A percentile compares a stretch with the other conserved stretches of the same genome.
phyloP scores from a whole-genome alignment of 2,113 vertebrate genomes.

The Varanus salvator region DNA sequence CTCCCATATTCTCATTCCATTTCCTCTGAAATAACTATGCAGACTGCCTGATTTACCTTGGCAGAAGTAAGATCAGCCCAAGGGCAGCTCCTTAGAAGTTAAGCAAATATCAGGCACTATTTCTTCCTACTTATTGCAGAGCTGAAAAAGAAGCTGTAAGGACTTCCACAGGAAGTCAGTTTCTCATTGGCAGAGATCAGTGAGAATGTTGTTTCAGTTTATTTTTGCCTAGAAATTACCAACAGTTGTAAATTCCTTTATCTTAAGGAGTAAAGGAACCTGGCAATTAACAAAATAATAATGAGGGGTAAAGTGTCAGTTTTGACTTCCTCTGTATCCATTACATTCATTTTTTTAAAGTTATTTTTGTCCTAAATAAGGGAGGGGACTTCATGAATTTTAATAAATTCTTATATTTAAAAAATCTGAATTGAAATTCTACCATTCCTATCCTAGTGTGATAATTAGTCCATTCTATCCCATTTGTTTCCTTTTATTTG shows the following conservation, averaged over 20 bases:
- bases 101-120: slow-evolving; percentile 11
- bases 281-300: too few relatives aligned
- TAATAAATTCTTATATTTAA: too few relatives aligned
- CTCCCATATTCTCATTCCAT: not conserved
- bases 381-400: too few relatives aligned
- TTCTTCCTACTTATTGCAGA: not conserved
- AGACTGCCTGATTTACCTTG: slow-evolving; percentile 1
- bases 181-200: not conserved
- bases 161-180: not conserved
- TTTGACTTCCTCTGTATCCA: too few relatives aligned
- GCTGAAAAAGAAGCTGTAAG: not conserved
- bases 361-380: too few relatives aligned
- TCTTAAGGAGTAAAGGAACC: too few relatives aligned
- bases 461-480: not conserved
- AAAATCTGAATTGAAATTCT: too few relatives aligned
- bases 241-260: too few relatives aligned
- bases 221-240: too few relatives aligned
- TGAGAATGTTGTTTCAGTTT: too few relatives aligned
- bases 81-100: not conserved
- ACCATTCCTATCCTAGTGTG: not conserved
- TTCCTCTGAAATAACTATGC: not conserved
- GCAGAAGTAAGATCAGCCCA: not conserved
- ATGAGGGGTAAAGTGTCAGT: too few relatives aligned
- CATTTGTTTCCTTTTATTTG: not conserved
- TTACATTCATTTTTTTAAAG: too few relatives aligned